Evolutionary conservation across 53 echinoderm and acorn worm genomes (phyloP).

Genomic region (Echinometra lucunter): DNA sequence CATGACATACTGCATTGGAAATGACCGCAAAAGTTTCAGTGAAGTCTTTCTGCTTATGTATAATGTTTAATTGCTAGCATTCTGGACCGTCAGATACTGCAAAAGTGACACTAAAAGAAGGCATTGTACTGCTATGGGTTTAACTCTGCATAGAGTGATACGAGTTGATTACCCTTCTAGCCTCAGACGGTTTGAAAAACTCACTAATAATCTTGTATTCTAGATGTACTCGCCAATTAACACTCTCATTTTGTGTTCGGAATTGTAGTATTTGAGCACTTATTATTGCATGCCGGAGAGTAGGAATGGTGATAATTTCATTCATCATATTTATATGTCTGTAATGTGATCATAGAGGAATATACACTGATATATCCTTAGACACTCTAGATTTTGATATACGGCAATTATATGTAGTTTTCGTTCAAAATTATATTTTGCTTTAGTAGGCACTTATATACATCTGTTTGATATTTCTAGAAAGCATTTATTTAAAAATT

Average conservation of each 20-base stretch:
- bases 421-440: not conserved
- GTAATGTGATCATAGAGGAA: not conserved
- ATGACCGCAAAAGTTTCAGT: no score
- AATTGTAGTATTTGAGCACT: not conserved
- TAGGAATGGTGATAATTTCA: not conserved
- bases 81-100: no score
- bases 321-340: not conserved
- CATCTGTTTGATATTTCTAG: not conserved
- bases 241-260: not conserved
- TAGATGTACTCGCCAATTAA: constrained; percentile 9
- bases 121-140: no score
- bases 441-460: not conserved
- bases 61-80: no score
- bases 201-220: not conserved
- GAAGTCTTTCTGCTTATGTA: no score
- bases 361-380: not conserved
- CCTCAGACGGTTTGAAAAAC: not conserved
- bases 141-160: no score
- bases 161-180: no score
- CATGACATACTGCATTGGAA: no score
- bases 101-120: no score
- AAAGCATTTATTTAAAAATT: not conserved
- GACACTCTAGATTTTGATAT: not conserved
- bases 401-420: not conserved
- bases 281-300: constrained; percentile 10